Base-by-base conservation (phyloP, 2,797 vertebrate genomes). In the Melanotaenia pygmaea region DNA sequence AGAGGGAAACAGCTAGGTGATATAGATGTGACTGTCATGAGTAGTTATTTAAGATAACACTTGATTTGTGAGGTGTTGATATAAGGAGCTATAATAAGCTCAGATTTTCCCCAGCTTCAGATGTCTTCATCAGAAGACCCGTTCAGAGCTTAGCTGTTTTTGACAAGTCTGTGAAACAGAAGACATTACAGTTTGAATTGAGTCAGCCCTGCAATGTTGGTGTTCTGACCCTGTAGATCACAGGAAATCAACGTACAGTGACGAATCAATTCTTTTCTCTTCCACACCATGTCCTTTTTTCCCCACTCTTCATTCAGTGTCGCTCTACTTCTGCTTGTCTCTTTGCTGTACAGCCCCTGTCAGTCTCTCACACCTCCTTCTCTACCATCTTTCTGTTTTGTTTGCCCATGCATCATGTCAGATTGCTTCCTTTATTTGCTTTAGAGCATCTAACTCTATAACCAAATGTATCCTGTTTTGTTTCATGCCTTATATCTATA, bases 261-360 rank as follows among this genome's bases (percentile, higher is more conserved):
- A 87, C 78, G 10, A 89, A 86, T 90, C 72, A 54, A 80, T 90
- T 87, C 59, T 87, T 74, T 70, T 81, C 77, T 81, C 74, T 63
- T 88, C 80, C 66, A 47, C 64, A 51, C 79, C 43, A 2, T 70
- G 71, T 81, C 68, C 62, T 64, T 69, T 65, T 70, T 64, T 79
- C 4, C 14, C 63, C 67, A 35, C 56, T 76, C 65, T 63, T 70
- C 54, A 43, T 63, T 82, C 70, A 16, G 57, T 64, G 70, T 66
- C 24, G 1, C 77, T 84, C 71, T 63, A 50, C 56, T 72, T 83
- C 73, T 76, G 71, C 67, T 85, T 87, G 86, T 88, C 89, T 85
- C 70, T 77, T 83, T 71, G 70, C 61, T 45, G 53, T 51, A 74
- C 32, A 79, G 65, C 67, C 77, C 69, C 61, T 76, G 72, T 87